A percentile compares a stretch with the other conserved stretches of the same genome.
phyloP scores from a whole-genome alignment of 1,140 invertebrate genomes.

The Planococcus citri region DNA sequence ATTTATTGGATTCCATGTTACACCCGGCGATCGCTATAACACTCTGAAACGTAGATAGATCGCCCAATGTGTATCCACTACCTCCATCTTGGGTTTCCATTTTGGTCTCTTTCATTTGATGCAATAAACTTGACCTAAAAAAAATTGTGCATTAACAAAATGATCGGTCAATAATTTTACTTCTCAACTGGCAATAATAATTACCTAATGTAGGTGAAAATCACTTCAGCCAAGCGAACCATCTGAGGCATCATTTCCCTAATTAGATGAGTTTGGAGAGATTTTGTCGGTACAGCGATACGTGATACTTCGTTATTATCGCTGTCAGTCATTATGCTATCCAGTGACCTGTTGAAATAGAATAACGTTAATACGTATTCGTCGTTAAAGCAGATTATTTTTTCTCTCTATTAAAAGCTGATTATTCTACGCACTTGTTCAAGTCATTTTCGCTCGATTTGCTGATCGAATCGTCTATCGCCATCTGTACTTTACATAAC shows the following conservation, averaged over 20 bases:
- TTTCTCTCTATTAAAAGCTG: not conserved
- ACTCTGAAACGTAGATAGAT: slow-evolving; percentile 41
- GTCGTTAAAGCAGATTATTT: too few relatives aligned
- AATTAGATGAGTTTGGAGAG: slow-evolving; percentile 34
- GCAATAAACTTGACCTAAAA: slow-evolving; percentile 41
- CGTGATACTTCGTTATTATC: slow-evolving; percentile 13
- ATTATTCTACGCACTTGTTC: not conserved
- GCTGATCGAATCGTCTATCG: not conserved
- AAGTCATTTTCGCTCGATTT: slow-evolving; percentile 13
- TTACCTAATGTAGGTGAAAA: slow-evolving; percentile 32
- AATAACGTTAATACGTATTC: too few relatives aligned
- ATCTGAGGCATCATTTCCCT: slow-evolving; percentile 48
- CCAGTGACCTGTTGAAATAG: not conserved
- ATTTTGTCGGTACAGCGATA: not conserved
- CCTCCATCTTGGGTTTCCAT: slow-evolving; percentile 37
- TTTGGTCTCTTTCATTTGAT: slow-evolving; percentile 39
- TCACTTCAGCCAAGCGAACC: slow-evolving; percentile 45
- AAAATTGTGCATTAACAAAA: too few relatives aligned
- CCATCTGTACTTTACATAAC: slow-evolving; percentile 30
- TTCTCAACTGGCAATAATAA: not conserved
- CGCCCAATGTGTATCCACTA: slow-evolving; percentile 38
- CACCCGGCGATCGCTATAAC: slow-evolving; percentile 48
- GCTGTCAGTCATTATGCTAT: slow-evolving; percentile 9
- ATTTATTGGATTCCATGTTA: slow-evolving; percentile 37
- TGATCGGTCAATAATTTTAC: too few relatives aligned